These are phyloP conservation scores for Gymnopithys bicolor DNA, from an alignment of 2,797 vertebrate species.

Conservation along the genomic window DNA sequence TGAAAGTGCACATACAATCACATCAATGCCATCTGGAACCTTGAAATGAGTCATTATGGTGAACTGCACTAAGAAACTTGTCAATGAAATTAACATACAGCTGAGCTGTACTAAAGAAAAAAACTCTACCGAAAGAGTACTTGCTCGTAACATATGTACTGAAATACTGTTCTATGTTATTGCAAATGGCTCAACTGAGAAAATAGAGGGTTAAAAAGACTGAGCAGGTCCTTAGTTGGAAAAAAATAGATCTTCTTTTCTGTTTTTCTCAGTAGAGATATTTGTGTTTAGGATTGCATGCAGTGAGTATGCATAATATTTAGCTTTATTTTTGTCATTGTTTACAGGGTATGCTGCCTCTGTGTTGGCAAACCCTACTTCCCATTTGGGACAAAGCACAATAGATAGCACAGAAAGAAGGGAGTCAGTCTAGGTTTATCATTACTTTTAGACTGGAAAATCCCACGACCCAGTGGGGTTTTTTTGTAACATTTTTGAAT, in stretches of 20 bases:
- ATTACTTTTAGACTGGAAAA: neutral
- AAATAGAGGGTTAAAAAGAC: conserved; percentile 42
- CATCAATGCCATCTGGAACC: neutral
- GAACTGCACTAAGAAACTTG: neutral
- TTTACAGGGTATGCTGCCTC: neutral
- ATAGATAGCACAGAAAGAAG: neutral
- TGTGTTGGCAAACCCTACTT: neutral
- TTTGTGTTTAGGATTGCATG: conserved; percentile 30
- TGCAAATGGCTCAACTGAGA: neutral
- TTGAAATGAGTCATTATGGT: neutral
- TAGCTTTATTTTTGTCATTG: conserved; percentile 43
- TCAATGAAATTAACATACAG: neutral
- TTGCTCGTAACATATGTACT: neutral
- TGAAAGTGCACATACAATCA: neutral
- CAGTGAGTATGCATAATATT: conserved; percentile 62
- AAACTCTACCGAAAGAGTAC: neutral
- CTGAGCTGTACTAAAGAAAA: neutral
- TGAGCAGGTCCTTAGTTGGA: neutral
- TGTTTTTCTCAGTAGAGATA: neutral
- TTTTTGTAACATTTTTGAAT: neutral
- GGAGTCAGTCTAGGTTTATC: neutral
- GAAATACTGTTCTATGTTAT: neutral
- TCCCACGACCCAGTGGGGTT: neutral
- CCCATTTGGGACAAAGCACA: neutral
- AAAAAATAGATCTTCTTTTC: neutral